Conservation (phyloP, 2,797 vertebrate species). For the Macrochelys suwanniensis region DNA sequence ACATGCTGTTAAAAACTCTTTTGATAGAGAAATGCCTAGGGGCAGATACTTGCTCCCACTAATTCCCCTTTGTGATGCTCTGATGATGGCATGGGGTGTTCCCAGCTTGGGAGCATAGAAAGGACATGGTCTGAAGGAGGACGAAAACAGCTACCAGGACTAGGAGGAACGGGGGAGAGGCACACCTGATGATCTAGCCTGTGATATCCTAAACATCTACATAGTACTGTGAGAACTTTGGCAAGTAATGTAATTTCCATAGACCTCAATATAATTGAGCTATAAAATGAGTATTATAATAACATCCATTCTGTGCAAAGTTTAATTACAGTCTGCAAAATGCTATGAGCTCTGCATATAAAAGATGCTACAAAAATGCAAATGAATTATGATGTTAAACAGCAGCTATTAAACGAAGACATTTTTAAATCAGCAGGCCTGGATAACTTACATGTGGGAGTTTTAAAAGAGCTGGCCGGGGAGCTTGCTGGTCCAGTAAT, state of each 20-base stretch:
- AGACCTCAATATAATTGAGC: neutral
- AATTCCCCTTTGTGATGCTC: neutral
- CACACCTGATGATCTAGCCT: neutral
- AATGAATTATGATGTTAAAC: neutral
- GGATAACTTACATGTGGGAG: neutral
- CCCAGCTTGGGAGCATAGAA: rapidly evolving
- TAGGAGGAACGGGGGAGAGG: neutral
- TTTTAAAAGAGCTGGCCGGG: neutral
- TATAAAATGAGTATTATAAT: neutral
- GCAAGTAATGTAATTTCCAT: neutral
- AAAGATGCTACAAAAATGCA: neutral
- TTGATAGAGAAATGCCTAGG: neutral
- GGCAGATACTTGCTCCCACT: neutral
- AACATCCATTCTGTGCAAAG: neutral
- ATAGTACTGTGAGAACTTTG: neutral
- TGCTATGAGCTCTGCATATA: neutral
- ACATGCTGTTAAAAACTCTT: neutral
- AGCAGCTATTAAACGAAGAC: neutral
- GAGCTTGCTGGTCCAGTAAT: neutral
- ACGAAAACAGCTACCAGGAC: neutral
- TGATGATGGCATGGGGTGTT: neutral
- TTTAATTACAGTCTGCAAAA: neutral
- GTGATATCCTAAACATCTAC: neutral
- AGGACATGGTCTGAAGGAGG: neutral
- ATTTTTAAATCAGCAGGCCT: neutral